Evolutionary conservation across 2,888 invertebrate genomes (phyloP).

Genomic region (Himalopsyche kuldschensis): DNA sequence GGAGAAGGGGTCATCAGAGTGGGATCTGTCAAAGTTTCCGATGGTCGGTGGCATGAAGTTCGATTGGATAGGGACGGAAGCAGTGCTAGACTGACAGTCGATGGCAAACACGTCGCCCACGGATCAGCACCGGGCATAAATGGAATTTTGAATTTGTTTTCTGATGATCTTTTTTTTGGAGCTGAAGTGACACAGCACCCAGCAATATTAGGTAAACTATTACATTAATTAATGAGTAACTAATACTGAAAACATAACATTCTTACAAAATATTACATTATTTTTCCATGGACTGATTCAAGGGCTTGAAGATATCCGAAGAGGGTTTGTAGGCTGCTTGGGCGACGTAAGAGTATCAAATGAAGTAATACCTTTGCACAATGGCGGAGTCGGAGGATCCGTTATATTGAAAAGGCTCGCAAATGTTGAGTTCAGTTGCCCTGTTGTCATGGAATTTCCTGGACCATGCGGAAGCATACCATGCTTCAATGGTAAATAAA

Average conservation of each 20-base stretch:
- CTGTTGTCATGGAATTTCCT: constrained; percentile 60
- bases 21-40: constrained; percentile 74
- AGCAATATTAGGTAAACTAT: constrained; percentile 55
- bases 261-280: background rate
- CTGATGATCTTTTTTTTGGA: constrained; percentile 73
- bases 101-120: constrained; percentile 69
- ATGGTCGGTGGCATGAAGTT: constrained; percentile 83
- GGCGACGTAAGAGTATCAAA: constrained; percentile 75
- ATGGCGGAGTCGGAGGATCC: constrained; percentile 65
- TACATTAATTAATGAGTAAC: background rate
- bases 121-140: constrained; percentile 77
- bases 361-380: constrained; percentile 71
- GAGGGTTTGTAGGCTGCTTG: constrained; percentile 83
- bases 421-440: constrained; percentile 73
- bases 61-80: constrained; percentile 72
- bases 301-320: constrained; percentile 69
- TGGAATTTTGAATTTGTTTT: constrained; percentile 75
- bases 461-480: constrained; percentile 77
- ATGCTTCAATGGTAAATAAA: constrained; percentile 67
- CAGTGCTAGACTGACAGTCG: constrained; percentile 69
- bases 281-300: constrained; percentile 1
- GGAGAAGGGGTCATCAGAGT: constrained; percentile 79
- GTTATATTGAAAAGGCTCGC: constrained; percentile 68
- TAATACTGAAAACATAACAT: background rate
- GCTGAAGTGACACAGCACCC: constrained; percentile 74